These are phyloP conservation scores for Nicator chloris DNA, from an alignment of 2,113 vertebrate species.

Conservation along the genomic window DNA sequence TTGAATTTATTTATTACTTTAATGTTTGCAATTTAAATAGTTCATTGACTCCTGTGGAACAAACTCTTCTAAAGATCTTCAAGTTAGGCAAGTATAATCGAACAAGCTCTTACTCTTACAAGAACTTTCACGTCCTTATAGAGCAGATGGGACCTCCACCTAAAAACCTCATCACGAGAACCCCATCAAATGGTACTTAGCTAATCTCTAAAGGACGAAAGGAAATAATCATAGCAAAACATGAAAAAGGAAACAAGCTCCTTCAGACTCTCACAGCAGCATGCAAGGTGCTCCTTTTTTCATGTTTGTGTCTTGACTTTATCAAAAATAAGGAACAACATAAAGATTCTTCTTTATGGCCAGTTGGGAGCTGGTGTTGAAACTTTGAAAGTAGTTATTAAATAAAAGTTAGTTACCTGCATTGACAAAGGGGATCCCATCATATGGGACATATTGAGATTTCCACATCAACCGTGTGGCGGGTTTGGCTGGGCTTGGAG, in stretches of 20 bases:
- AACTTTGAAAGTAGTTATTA: slow-evolving; percentile 23
- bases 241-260: background rate
- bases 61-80: background rate
- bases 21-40: background rate
- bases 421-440: slow-evolving; percentile 86
- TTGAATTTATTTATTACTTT: background rate
- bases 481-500: slow-evolving; percentile 82
- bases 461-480: slow-evolving; percentile 87
- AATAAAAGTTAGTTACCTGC: slow-evolving; percentile 73
- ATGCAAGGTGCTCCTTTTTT: background rate
- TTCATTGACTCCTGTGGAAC: background rate
- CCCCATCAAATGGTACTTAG: background rate
- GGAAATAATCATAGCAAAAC: background rate
- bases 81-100: background rate
- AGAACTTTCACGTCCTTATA: background rate
- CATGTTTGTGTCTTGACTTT: background rate
- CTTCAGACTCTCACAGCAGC: background rate
- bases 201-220: background rate
- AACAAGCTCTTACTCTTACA: background rate
- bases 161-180: background rate
- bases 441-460: slow-evolving; percentile 86
- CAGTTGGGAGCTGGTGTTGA: background rate
- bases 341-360: background rate
- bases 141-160: background rate
- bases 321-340: background rate